These are phyloP conservation scores for Anolis sagrei DNA, from an alignment of 2,113 vertebrate genomes.

Conservation along the genomic window DNA sequence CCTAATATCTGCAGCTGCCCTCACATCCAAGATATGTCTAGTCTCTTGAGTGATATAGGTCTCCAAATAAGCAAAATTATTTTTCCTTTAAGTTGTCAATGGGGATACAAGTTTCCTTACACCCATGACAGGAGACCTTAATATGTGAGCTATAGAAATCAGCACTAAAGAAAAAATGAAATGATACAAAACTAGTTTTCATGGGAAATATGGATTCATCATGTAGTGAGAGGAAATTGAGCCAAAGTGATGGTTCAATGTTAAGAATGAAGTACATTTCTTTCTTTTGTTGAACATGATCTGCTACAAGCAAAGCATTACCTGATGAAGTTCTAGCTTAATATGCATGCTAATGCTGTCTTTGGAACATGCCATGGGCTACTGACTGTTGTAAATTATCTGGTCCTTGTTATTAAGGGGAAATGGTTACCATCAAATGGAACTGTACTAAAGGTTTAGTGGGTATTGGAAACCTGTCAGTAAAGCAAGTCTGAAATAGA, in stretches of 20 bases:
- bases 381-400: constrained; percentile 2
- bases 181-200: neutral
- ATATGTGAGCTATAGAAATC: neutral
- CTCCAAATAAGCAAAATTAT: too few relatives aligned
- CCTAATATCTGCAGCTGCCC: too few relatives aligned
- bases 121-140: too few relatives aligned
- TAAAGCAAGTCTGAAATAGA: neutral
- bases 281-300: neutral
- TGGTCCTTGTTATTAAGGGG: constrained; percentile 2
- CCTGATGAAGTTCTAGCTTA: neutral
- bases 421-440: neutral
- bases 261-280: neutral
- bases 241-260: neutral
- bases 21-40: too few relatives aligned
- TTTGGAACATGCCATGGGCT: neutral
- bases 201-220: neutral
- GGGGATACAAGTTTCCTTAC: too few relatives aligned
- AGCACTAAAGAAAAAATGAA: too few relatives aligned
- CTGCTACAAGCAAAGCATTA: neutral
- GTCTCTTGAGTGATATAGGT: too few relatives aligned
- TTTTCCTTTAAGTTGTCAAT: too few relatives aligned
- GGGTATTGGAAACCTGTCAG: neutral
- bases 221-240: neutral
- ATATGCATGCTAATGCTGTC: neutral
- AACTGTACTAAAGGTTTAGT: neutral